These are phyloP conservation scores for Dipodomys stephensi DNA, from an alignment of 2,113 vertebrate species.

Conservation along the genomic window DNA sequence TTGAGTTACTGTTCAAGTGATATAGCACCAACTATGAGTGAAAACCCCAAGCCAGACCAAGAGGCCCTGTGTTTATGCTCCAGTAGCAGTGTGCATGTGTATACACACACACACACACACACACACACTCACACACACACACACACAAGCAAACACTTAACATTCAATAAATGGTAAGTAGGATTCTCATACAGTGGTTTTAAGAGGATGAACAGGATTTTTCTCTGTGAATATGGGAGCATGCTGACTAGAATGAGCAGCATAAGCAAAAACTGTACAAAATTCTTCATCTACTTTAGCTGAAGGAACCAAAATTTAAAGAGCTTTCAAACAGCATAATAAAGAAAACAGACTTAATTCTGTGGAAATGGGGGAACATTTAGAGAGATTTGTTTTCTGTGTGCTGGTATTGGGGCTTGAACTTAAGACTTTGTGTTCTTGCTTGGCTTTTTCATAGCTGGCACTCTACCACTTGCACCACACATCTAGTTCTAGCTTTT, in stretches of 20 bases:
- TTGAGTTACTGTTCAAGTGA: too few relatives aligned
- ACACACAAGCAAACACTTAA: constrained; percentile 13
- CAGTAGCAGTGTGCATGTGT: too few relatives aligned
- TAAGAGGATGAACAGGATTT: constrained; percentile 13
- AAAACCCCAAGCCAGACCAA: too few relatives aligned
- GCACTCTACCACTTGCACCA: too few relatives aligned
- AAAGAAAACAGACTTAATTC: constrained; percentile 21
- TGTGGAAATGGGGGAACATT: not conserved
- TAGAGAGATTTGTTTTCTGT: too few relatives aligned
- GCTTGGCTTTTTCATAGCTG: too few relatives aligned
- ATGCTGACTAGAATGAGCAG: not conserved
- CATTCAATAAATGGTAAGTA: constrained; percentile 47
- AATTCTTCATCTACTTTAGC: constrained; percentile 4
- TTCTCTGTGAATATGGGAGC: constrained; percentile 35
- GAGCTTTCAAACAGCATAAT: not conserved
- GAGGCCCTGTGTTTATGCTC: too few relatives aligned
- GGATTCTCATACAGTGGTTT: not conserved
- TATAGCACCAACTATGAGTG: too few relatives aligned
- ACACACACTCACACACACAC: not conserved
- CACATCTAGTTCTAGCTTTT: too few relatives aligned
- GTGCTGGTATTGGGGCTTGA: too few relatives aligned
- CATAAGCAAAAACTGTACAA: constrained; percentile 17
- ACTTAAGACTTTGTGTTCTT: too few relatives aligned
- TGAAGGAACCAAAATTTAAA: constrained; percentile 21
- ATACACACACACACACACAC: not conserved